These are phyloP conservation scores for Morbakka virulenta DNA, from an alignment of 30 jellyfish, hydroid and myxozoan species.

Conservation along the genomic window DNA sequence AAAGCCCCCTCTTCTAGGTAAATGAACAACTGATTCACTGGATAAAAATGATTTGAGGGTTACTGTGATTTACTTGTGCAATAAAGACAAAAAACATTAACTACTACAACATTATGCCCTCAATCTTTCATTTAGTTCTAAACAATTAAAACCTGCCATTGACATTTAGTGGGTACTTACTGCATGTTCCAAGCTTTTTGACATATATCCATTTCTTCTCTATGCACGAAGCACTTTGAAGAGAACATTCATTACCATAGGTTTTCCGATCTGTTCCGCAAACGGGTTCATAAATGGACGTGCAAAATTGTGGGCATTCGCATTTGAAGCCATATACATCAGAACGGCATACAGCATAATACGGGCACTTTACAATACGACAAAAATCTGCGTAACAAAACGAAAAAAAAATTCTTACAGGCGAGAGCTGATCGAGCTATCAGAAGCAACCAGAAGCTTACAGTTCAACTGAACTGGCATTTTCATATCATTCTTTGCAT, in stretches of 20 bases:
- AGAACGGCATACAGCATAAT: conserved; percentile 50
- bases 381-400: conserved; percentile 49
- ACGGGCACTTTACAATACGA: conserved; percentile 74
- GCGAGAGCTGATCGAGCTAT: background rate
- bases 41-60: too few species aligned
- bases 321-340: conserved; percentile 55
- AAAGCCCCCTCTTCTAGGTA: too few species aligned
- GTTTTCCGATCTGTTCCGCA: conserved; percentile 82
- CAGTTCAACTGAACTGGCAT: too few species aligned
- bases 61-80: too few species aligned
- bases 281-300: conserved; percentile 44
- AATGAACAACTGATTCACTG: too few species aligned
- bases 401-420: background rate
- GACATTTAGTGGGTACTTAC: too few species aligned
- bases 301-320: conserved; percentile 53
- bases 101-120: too few species aligned
- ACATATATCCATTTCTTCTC: conserved; percentile 64
- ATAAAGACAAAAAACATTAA: too few species aligned
- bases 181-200: conserved; percentile 64
- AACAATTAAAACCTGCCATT: too few species aligned
- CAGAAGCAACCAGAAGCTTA: too few species aligned
- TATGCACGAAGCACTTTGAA: conserved; percentile 57
- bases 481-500: too few species aligned
- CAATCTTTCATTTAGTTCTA: too few species aligned
- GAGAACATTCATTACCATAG: conserved; percentile 55